Conservation (phyloP, 1,140 invertebrate species). For the Anadara kagoshimensis region DNA sequence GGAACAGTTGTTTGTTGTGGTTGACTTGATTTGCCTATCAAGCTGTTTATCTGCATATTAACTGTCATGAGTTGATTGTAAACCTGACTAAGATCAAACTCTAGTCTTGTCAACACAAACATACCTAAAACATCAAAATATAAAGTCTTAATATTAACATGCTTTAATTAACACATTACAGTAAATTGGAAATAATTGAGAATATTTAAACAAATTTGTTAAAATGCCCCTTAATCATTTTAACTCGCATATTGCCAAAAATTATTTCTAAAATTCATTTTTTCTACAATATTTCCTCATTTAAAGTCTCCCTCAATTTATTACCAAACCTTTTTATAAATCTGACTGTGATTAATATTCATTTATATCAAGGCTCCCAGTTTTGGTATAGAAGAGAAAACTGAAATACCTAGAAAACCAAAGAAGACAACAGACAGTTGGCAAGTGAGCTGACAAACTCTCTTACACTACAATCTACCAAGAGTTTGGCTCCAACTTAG, state of each 20-base stretch:
- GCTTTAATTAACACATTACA: neutral
- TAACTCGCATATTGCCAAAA: neutral
- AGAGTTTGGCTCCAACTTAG: too few species aligned
- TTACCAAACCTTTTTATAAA: neutral
- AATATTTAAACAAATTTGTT: neutral
- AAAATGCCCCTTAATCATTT: neutral
- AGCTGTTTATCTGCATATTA: slow-evolving; percentile 76
- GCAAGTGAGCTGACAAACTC: too few species aligned
- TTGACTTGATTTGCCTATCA: slow-evolving; percentile 20
- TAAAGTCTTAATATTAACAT: neutral
- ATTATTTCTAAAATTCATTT: neutral
- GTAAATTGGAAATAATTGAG: slow-evolving; percentile 10
- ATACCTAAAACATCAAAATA: slow-evolving; percentile 75
- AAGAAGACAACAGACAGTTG: too few species aligned
- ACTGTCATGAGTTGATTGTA: slow-evolving; percentile 81
- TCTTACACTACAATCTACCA: too few species aligned
- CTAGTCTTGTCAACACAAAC: slow-evolving; percentile 79
- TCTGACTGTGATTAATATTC: too few species aligned
- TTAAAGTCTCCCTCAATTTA: neutral
- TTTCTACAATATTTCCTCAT: neutral
- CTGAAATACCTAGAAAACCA: too few species aligned
- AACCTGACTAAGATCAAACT: slow-evolving; percentile 80
- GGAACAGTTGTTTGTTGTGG: neutral
- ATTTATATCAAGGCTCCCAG: too few species aligned
- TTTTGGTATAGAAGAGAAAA: too few species aligned